These are phyloP conservation scores for Pampusana beccarii DNA, from an alignment of 2,113 vertebrate species.

Conservation along the genomic window DNA sequence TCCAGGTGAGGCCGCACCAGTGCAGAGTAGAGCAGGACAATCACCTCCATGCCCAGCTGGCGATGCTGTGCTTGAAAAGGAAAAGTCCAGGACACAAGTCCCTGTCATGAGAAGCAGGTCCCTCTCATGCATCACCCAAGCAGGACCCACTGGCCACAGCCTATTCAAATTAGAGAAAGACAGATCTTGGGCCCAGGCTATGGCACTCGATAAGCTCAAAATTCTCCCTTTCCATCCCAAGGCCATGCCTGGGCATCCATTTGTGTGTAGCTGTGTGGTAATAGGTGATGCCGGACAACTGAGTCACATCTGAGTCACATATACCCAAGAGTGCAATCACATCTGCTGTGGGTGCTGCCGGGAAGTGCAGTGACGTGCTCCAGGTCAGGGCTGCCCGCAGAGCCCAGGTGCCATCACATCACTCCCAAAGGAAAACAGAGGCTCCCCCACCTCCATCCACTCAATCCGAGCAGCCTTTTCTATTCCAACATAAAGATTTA, in stretches of 20 bases:
- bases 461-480: not conserved
- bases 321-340: rapidly evolving
- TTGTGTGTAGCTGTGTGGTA: not conserved
- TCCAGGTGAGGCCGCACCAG: too few species aligned
- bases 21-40: too few species aligned
- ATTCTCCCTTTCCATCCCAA: not conserved
- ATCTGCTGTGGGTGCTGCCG: not conserved
- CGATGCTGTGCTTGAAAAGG: not conserved
- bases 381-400: not conserved
- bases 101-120: not conserved
- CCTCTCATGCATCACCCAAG: not conserved
- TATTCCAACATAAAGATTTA: not conserved
- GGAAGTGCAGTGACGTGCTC: not conserved
- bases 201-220: not conserved
- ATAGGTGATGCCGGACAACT: not conserved
- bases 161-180: not conserved
- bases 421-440: not conserved
- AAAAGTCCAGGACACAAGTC: not conserved
- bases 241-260: not conserved
- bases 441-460: not conserved
- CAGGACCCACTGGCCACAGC: not conserved
- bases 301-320: not conserved
- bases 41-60: too few species aligned
- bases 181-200: not conserved
- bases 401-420: not conserved